Evolutionary conservation across 2,888 invertebrate species (phyloP), one percentile per base, ranked within the genome.

Genomic region (Clanis bilineata): DNA sequence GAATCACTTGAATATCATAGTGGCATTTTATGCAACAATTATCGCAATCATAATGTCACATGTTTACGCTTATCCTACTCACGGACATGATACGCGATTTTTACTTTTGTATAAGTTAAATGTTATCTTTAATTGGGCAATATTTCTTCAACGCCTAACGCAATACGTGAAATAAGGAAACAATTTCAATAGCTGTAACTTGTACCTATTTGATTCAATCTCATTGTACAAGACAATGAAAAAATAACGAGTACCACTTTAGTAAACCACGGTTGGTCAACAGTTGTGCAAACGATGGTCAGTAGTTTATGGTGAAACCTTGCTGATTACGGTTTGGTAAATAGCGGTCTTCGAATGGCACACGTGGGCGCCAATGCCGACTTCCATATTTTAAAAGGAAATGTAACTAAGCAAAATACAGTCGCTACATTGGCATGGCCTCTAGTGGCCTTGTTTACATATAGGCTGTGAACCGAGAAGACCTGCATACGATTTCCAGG

Each of bases 271-370:
- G 7, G 43, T 57, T 57, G 44, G 57, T 36, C 43, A 45, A 57
- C 32, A n/a, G 36, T 57, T 57, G 57, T 22, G 57, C 45, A 45
- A 45, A n/a, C 45, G 47, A 58, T 64, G 56, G 63, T 64, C 64
- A 60, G 63, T 61, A 66, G 66, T 65, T 64, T 74, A 72, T 83
- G 82, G 76, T 73, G 80, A 80, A 83, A 85, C 74, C 67, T 71
- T 61, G 65, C 67, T 68, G 68, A 67, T 70, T 68, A 70, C 66
- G 65, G 65, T 58, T 72, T 68, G 61, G 69, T 70, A 70, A 75
- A 75, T 76, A 66, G 69, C 64, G 63, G 71, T 74, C 54, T 74
- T 72, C 64, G 74, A 72, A 72, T 64, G 63, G 69, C 63, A 61
- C 64, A 64, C 70, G 79, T 76, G 74, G 77, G 76, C 63, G 70